Evolutionary conservation across 2,888 invertebrate genomes (phyloP).

Genomic region (Acleris laterana): DNA sequence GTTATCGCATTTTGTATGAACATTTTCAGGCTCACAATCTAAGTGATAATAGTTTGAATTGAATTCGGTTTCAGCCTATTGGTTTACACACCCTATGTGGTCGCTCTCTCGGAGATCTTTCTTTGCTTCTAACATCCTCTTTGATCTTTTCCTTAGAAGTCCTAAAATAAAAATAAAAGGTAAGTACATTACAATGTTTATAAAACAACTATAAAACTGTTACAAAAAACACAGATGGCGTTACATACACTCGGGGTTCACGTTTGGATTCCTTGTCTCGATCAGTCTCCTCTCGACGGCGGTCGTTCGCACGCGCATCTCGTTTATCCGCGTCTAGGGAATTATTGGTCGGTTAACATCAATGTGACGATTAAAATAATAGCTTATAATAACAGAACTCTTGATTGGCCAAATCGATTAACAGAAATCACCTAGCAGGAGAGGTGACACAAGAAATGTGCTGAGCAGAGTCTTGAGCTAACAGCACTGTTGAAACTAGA

Average conservation of each 20-base stretch:
- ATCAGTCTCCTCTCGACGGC: constrained; percentile 72
- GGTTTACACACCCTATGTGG: constrained; percentile 66
- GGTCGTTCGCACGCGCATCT: constrained; percentile 64
- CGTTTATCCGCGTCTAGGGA: constrained; percentile 67
- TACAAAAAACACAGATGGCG: neutral
- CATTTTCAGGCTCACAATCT: too few species aligned
- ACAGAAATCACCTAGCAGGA: too few species aligned
- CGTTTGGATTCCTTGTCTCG: constrained; percentile 76
- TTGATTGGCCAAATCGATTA: too few species aligned
- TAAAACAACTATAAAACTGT: neutral
- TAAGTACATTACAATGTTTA: neutral
- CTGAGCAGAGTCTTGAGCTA: too few species aligned
- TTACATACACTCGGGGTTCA: constrained; percentile 67
- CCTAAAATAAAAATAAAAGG: constrained; percentile 47
- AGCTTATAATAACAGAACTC: too few species aligned
- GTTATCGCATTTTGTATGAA: too few species aligned
- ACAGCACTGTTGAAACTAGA: too few species aligned
- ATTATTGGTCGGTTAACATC: neutral
- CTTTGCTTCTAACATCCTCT: constrained; percentile 84
- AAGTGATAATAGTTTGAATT: too few species aligned
- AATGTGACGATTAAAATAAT: too few species aligned
- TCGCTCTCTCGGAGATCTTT: constrained; percentile 80
- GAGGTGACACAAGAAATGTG: too few species aligned
- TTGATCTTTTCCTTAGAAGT: constrained; percentile 85
- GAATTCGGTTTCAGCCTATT: too few species aligned